Conservation (phyloP, 2,797 vertebrate genomes). For the Loris lydekkerianus region DNA sequence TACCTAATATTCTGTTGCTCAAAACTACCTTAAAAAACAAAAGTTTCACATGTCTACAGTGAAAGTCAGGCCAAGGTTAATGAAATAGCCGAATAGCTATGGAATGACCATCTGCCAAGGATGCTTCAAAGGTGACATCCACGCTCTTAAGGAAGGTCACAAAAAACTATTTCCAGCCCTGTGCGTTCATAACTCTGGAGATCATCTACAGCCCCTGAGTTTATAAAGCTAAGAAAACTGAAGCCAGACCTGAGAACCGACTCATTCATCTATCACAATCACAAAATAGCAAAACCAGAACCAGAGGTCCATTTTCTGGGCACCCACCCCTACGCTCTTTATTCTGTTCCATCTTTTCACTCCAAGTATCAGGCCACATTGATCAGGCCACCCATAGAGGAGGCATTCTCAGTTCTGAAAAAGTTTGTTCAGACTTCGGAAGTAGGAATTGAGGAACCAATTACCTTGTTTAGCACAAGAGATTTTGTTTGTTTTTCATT, state of each 20-base stretch:
- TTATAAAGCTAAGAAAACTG: neutral
- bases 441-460: neutral
- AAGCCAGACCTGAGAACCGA: neutral
- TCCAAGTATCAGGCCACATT: neutral
- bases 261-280: neutral
- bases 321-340: neutral
- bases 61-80: conserved; percentile 9
- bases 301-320: neutral
- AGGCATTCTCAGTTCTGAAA: neutral
- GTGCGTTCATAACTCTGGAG: neutral
- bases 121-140: neutral
- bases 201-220: neutral
- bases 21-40: conserved; percentile 30
- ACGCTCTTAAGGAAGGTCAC: neutral
- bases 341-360: neutral
- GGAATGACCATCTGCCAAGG: neutral
- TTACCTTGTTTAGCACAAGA: neutral
- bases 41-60: neutral
- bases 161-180: conserved; percentile 30
- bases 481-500: conserved; percentile 52
- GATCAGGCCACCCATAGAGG: neutral
- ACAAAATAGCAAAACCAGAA: neutral
- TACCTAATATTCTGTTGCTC: conserved; percentile 36
- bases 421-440: neutral
- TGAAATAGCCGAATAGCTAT: neutral